Evolutionary conservation across 2,888 invertebrate genomes (phyloP).

Genomic region (Augiades crinisus): DNA sequence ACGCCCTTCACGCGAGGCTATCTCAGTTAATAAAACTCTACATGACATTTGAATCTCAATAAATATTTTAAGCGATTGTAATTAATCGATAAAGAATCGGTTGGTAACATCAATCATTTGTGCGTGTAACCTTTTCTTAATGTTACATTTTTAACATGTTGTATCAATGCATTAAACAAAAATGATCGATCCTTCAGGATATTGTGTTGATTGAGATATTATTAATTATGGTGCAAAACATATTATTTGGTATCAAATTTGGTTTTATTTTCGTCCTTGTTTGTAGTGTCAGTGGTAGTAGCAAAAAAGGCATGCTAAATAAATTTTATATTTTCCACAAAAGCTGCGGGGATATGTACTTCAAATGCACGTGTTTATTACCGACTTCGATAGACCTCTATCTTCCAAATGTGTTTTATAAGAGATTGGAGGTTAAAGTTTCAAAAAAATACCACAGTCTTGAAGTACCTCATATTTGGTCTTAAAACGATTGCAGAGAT

Average conservation of each 20-base stretch:
- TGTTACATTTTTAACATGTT: slow-evolving; percentile 18
- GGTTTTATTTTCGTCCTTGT: too few species aligned
- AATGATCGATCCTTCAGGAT: slow-evolving; percentile 25
- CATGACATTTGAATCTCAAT: slow-evolving; percentile 18
- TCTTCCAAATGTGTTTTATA: neutral
- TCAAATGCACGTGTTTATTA: too few species aligned
- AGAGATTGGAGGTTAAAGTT: too few species aligned
- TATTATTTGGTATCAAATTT: neutral
- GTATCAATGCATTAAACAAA: slow-evolving; percentile 18
- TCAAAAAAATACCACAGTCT: too few species aligned
- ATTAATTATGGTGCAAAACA: slow-evolving; percentile 12
- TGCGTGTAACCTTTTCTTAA: slow-evolving; percentile 22
- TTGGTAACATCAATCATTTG: slow-evolving; percentile 21
- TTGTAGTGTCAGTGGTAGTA: too few species aligned
- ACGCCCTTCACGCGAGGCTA: too few species aligned
- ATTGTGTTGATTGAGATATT: slow-evolving; percentile 23
- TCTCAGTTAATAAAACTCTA: slow-evolving; percentile 12
- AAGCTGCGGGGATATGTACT: too few species aligned
- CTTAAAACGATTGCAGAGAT: too few species aligned
- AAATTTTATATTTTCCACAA: too few species aligned
- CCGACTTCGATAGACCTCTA: too few species aligned
- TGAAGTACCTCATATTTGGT: too few species aligned
- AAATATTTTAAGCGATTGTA: slow-evolving; percentile 17
- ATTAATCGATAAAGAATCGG: slow-evolving; percentile 20
- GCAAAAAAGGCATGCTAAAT: too few species aligned